Conservation (phyloP, 2,113 vertebrate genomes). For the Cryptomyrus ogoouensis region DNA sequence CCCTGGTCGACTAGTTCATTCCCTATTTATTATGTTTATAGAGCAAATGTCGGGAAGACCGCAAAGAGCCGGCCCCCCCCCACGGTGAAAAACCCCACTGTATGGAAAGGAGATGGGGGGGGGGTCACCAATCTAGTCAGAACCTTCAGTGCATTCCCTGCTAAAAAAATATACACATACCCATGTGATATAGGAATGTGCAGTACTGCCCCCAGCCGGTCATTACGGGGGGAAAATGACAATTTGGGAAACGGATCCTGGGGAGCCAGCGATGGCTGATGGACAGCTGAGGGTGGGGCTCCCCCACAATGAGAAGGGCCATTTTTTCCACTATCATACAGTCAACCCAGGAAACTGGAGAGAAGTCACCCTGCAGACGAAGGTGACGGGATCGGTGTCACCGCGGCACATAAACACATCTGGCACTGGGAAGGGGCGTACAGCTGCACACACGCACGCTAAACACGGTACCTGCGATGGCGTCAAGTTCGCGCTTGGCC, state of each 20-base stretch:
- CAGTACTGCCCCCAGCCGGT: background rate
- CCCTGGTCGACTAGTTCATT: background rate
- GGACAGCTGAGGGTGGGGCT: background rate
- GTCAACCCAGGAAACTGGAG: background rate
- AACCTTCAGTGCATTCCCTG: background rate
- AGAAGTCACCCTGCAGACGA: background rate
- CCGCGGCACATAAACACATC: background rate
- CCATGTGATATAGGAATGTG: background rate
- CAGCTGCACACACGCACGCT: background rate
- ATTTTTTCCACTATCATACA: background rate
- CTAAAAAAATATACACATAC: background rate
- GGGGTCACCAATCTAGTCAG: background rate
- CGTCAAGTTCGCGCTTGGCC: background rate
- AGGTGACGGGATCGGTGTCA: background rate
- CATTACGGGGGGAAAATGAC: background rate
- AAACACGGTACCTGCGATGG: background rate
- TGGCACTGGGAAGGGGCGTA: background rate
- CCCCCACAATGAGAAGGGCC: background rate
- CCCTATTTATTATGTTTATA: slow-evolving; percentile 20
- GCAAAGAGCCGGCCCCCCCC: background rate
- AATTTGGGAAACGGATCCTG: background rate
- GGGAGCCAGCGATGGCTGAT: background rate
- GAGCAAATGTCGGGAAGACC: slow-evolving; percentile 26
- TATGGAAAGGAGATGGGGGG: background rate
- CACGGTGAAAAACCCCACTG: background rate